phyloP scores from a whole-genome alignment of 2,113 vertebrate species.

The Malurus melanocephalus region DNA sequence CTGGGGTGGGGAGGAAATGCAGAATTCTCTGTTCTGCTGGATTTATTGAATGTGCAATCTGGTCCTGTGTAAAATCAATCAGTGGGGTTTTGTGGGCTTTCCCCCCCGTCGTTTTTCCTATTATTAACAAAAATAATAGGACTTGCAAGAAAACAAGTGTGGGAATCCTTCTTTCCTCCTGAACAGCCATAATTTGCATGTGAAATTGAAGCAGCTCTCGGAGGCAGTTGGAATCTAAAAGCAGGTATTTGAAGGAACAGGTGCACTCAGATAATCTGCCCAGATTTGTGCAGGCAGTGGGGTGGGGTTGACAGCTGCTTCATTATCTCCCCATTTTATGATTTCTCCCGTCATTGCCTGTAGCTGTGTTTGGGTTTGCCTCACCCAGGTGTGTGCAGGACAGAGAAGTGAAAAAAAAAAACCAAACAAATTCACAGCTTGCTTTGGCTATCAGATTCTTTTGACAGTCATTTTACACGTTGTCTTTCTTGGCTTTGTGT shows the following conservation, averaged over 20 bases:
- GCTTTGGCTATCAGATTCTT: neutral
- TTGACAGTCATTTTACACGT: neutral
- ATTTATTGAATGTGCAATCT: neutral
- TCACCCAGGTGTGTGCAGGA: neutral
- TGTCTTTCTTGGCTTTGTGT: neutral
- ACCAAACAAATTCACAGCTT: neutral
- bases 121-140: neutral
- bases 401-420: neutral
- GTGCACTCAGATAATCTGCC: neutral
- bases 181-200: neutral
- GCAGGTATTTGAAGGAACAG: neutral
- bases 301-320: neutral
- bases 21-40: neutral
- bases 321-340: neutral
- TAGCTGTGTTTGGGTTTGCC: neutral
- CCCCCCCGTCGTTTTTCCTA: neutral
- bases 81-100: neutral
- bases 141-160: neutral
- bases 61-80: neutral
- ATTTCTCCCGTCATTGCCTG: neutral
- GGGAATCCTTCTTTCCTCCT: neutral
- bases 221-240: neutral
- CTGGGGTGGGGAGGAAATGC: neutral
- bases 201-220: neutral
- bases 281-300: neutral